Conservation (phyloP, 2,113 vertebrate species). For the Dicrurus megarhynchus region DNA sequence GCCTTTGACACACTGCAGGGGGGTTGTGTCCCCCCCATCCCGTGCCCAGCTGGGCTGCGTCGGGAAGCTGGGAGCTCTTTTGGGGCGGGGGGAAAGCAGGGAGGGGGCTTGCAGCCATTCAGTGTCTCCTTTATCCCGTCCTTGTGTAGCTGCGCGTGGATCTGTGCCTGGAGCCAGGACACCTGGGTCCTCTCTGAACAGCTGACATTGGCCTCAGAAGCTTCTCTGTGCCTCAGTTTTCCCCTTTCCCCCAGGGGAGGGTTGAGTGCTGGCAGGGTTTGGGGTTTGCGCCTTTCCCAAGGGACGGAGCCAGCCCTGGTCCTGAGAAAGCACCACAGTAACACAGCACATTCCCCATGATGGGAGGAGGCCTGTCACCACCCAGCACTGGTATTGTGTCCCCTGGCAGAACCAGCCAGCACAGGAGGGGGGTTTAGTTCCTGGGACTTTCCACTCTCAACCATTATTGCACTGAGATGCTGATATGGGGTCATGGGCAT, state of each 20-base stretch:
- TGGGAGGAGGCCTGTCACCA: neutral
- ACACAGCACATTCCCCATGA: rapidly evolving
- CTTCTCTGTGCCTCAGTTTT: conserved; percentile 41
- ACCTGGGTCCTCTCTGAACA: conserved; percentile 25
- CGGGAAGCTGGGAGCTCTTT: neutral
- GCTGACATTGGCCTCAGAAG: conserved; percentile 27
- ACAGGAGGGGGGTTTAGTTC: neutral
- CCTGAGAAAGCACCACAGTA: neutral
- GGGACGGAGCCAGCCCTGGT: neutral
- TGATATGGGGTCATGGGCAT: rapidly evolving
- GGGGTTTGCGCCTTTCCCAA: neutral
- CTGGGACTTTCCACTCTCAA: neutral
- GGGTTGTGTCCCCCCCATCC: neutral
- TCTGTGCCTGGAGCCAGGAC: conserved; percentile 42
- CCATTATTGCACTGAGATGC: rapidly evolving
- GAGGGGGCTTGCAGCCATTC: conserved; percentile 7
- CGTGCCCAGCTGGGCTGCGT: rapidly evolving
- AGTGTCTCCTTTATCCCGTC: neutral
- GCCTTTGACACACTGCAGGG: neutral
- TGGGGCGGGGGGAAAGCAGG: neutral
- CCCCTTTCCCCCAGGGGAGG: neutral
- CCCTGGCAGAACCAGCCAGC: neutral
- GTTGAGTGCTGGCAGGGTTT: neutral
- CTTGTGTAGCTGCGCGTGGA: conserved; percentile 28
- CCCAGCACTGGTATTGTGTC: neutral